Evolutionary conservation across 2,888 invertebrate species (phyloP).

Genomic region (Drosophila silvestris): DNA sequence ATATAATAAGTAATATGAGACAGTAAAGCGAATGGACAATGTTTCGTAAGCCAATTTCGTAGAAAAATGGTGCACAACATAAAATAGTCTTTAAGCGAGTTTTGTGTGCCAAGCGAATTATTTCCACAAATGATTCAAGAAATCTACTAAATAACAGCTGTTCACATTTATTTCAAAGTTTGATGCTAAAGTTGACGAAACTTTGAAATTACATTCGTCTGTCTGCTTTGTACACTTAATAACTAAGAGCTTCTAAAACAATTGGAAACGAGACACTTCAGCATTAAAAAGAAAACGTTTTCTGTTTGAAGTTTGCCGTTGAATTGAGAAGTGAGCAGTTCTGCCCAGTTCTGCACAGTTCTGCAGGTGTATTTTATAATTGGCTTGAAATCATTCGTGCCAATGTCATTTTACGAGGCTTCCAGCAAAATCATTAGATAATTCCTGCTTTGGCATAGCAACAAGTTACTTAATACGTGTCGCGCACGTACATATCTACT

Average conservation of each 20-base stretch:
- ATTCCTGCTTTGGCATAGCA: constrained; percentile 39
- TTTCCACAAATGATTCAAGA: not conserved
- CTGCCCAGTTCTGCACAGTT: too few relatives aligned
- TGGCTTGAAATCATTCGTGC: not conserved
- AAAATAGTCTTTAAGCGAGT: not conserved
- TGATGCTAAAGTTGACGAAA: not conserved
- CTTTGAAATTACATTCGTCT: not conserved
- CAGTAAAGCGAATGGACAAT: not conserved
- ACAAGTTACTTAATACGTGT: constrained; percentile 51
- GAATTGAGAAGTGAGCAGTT: not conserved
- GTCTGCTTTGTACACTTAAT: not conserved
- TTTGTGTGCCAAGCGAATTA: not conserved
- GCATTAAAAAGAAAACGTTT: not conserved
- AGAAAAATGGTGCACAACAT: not conserved
- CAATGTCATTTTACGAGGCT: not conserved
- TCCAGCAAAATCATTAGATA: constrained; percentile 19
- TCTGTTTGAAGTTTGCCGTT: not conserved
- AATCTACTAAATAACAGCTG: not conserved
- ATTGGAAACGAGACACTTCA: not conserved
- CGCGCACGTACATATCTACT: constrained; percentile 17
- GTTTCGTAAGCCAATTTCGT: not conserved
- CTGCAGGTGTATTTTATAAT: not conserved
- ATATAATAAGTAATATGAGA: not conserved
- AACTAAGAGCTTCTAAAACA: not conserved
- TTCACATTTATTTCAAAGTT: not conserved